Evolutionary conservation across 2,113 vertebrate species (phyloP).

Genomic region (Corythoichthys intestinalis): DNA sequence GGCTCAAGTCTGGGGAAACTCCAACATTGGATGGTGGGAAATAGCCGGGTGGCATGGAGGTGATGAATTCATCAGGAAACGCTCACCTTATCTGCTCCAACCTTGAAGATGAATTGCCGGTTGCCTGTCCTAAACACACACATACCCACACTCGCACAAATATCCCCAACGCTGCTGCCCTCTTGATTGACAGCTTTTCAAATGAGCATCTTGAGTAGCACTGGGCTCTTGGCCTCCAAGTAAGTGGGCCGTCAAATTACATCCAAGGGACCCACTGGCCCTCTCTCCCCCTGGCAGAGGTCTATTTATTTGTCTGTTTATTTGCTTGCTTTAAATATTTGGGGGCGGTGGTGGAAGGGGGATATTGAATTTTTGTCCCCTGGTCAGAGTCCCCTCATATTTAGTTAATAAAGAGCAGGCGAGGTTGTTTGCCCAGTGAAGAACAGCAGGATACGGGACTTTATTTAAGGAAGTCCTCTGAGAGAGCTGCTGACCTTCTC

Average conservation of each 20-base stretch:
- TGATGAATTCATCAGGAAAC: conserved; percentile 69
- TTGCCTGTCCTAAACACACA: conserved; percentile 20
- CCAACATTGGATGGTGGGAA: conserved; percentile 30
- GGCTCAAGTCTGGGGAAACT: neutral
- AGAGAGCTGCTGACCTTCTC: conserved; percentile 75
- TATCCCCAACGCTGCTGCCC: conserved; percentile 39
- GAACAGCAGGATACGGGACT: conserved; percentile 68
- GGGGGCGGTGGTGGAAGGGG: conserved; percentile 39
- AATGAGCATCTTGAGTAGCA: conserved; percentile 87
- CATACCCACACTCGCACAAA: conserved; percentile 29
- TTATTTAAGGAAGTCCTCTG: conserved; percentile 78
- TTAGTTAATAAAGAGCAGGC: conserved; percentile 88
- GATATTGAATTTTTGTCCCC: conserved; percentile 88
- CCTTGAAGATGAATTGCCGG: conserved; percentile 69
- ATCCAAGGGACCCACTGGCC: conserved; percentile 80
- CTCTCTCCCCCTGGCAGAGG: conserved; percentile 74
- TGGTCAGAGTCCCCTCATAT: conserved; percentile 83
- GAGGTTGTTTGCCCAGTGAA: conserved; percentile 79
- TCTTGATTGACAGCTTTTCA: conserved; percentile 88
- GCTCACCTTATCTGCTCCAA: conserved; percentile 70
- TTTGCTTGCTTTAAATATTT: conserved; percentile 93
- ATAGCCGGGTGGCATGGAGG: conserved; percentile 9
- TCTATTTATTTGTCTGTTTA: conserved; percentile 85
- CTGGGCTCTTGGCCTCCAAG: conserved; percentile 82
- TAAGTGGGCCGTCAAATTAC: conserved; percentile 95